Evolutionary conservation across 2,888 invertebrate genomes (phyloP).

Genomic region (Hecatera dysodea): DNA sequence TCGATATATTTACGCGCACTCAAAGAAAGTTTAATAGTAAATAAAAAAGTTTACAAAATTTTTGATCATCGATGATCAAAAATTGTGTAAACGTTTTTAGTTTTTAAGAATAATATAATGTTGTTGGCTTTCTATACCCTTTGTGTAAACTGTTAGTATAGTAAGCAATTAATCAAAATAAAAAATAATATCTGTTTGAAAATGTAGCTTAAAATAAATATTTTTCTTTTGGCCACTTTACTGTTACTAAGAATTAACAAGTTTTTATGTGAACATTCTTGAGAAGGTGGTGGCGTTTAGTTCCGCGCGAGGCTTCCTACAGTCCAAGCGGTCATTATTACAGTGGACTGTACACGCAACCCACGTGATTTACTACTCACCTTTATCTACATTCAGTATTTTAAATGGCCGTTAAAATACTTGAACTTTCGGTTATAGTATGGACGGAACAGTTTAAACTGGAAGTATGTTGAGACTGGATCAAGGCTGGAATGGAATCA

Average conservation of each 20-base stretch:
- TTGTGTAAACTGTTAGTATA: no score
- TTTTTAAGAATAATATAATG: no score
- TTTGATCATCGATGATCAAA: no score
- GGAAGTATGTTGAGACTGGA: not conserved
- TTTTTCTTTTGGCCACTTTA: not conserved
- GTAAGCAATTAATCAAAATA: no score
- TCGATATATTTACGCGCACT: no score
- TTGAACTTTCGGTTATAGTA: not conserved
- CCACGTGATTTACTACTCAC: conserved; percentile 42
- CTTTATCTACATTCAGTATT: conserved; percentile 19
- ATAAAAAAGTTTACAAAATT: no score
- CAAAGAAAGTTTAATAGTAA: no score
- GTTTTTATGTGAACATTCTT: conserved; percentile 17
- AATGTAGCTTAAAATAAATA: not conserved
- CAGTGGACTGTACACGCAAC: conserved; percentile 33
- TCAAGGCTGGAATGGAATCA: no score
- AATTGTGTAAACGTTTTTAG: no score
- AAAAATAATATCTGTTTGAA: no score
- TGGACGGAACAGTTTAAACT: not conserved
- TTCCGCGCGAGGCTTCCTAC: conserved; percentile 27
- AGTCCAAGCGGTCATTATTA: conserved; percentile 17
- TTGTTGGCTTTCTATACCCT: no score
- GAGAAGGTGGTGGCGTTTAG: conserved; percentile 13
- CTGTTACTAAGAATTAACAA: not conserved
- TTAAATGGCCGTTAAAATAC: not conserved